A percentile compares a stretch with the other conserved stretches of the same genome.
Evolutionary conservation across 2,113 vertebrate genomes (phyloP).

Genomic region (Oncorhynchus tshawytscha): DNA sequence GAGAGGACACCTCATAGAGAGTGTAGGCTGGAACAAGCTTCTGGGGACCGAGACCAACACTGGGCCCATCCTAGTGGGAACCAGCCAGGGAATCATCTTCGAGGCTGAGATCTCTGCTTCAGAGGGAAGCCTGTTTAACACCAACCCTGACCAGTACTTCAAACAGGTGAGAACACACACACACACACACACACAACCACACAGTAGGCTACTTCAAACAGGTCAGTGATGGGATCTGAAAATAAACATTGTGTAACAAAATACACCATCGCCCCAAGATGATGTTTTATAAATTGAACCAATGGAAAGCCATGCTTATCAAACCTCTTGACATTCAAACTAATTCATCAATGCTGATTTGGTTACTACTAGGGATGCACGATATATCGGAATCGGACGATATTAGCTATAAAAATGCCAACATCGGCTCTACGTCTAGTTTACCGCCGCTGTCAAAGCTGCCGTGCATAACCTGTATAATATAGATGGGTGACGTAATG

Average conservation of each 20-base stretch:
- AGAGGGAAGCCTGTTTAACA: constrained; percentile 90
- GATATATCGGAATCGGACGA: too few species aligned
- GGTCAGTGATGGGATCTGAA: constrained; percentile 34
- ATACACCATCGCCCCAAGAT: not conserved
- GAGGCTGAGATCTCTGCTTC: constrained; percentile 92
- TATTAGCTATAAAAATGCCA: too few species aligned
- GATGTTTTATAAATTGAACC: too few species aligned
- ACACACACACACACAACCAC: too few species aligned
- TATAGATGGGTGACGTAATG: too few species aligned
- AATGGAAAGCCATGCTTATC: too few species aligned
- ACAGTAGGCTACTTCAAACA: constrained; percentile 51
- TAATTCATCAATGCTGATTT: not conserved
- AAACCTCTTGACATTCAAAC: not conserved
- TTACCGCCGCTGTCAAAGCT: too few species aligned
- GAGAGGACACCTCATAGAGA: constrained; percentile 95
- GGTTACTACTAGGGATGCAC: too few species aligned
- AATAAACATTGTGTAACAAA: not conserved
- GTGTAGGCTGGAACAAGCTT: constrained; percentile 95
- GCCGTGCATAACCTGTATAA: too few species aligned
- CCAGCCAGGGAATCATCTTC: constrained; percentile 88
- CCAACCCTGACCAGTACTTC: constrained; percentile 92
- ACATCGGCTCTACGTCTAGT: too few species aligned
- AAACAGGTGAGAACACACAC: constrained; percentile 38
- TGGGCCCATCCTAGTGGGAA: constrained; percentile 92
- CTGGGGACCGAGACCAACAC: constrained; percentile 88